Percentiles rank a stretch among this genome's conserved stretches.
phyloP scores from a whole-genome alignment of 2,113 vertebrate genomes.

The Macquaria ambigua region DNA sequence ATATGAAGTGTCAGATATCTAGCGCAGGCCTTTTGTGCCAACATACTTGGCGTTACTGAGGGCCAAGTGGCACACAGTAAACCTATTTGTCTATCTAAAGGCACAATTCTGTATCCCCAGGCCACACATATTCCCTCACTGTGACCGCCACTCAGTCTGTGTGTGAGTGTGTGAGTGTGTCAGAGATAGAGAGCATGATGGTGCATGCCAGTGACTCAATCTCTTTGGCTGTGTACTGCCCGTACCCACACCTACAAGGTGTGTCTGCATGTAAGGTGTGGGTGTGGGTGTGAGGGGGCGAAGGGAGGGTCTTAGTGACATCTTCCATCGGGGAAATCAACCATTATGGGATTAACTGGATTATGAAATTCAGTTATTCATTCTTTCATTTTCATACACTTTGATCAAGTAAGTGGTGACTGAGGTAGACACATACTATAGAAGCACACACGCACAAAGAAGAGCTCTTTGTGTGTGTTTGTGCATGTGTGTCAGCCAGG shows the following conservation, averaged over 20 bases:
- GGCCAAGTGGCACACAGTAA: slow-evolving; percentile 49
- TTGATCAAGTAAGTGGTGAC: not conserved
- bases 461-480: not conserved
- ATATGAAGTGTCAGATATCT: slow-evolving; percentile 51
- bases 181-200: slow-evolving; percentile 71
- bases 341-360: slow-evolving; percentile 37
- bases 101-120: slow-evolving; percentile 49
- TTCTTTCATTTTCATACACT: not conserved
- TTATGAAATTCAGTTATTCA: slow-evolving; percentile 41
- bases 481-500: not conserved
- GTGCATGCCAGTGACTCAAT: slow-evolving; percentile 83
- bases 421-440: not conserved
- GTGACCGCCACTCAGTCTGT: slow-evolving; percentile 23
- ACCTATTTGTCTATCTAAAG: slow-evolving; percentile 49
- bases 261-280: slow-evolving; percentile 52
- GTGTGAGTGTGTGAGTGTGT: slow-evolving; percentile 49
- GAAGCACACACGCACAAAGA: not conserved
- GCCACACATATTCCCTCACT: slow-evolving; percentile 36
- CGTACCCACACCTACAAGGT: slow-evolving; percentile 59
- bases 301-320: not conserved
- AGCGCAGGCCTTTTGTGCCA: slow-evolving; percentile 26
- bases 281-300: slow-evolving; percentile 14
- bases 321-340: slow-evolving; percentile 22
- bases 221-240: slow-evolving; percentile 36
- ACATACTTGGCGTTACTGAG: slow-evolving; percentile 17